These are phyloP conservation scores for Eucriotettix oculatus DNA, from an alignment of 2,888 invertebrate genomes.

Conservation along the genomic window DNA sequence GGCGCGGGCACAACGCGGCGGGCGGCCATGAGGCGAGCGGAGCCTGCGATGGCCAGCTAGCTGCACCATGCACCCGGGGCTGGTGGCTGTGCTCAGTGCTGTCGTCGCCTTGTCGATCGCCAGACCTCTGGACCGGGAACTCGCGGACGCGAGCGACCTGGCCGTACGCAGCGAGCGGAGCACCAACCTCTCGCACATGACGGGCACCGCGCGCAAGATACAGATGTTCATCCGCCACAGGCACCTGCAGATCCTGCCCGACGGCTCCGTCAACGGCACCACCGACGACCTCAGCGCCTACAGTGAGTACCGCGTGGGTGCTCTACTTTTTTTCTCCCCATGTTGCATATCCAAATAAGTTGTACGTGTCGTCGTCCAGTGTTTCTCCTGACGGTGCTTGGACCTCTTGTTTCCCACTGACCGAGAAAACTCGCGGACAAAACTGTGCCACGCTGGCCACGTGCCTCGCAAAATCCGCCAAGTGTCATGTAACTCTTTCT, in stretches of 20 bases:
- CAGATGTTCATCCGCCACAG: constrained; percentile 73
- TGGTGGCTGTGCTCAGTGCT: constrained; percentile 1
- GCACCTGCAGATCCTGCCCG: constrained; percentile 64
- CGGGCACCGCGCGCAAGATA: constrained; percentile 62
- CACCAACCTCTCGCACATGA: constrained; percentile 64
- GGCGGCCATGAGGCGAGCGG: neutral
- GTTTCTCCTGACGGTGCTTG: too few relatives aligned
- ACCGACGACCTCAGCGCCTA: constrained; percentile 62
- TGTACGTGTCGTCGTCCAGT: too few relatives aligned
- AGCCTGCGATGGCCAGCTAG: neutral
- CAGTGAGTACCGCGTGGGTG: constrained; percentile 47
- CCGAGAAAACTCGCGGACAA: too few relatives aligned
- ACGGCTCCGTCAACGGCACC: constrained; percentile 74
- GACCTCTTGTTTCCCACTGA: too few relatives aligned
- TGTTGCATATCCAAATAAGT: too few relatives aligned
- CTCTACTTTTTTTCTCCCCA: too few relatives aligned
- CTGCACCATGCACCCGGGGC: constrained; percentile 1
- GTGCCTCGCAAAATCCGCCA: too few relatives aligned
- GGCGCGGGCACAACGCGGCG: neutral
- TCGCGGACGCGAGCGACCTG: neutral
- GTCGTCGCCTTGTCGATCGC: neutral
- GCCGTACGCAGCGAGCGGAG: constrained; percentile 49
- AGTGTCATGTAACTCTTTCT: too few relatives aligned
- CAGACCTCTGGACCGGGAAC: neutral
- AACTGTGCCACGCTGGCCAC: too few relatives aligned